Percentiles rank a stretch among this genome's conserved stretches.
Conservation (phyloP, 2,888 invertebrate genomes). For the Drymonia ruficornis region DNA sequence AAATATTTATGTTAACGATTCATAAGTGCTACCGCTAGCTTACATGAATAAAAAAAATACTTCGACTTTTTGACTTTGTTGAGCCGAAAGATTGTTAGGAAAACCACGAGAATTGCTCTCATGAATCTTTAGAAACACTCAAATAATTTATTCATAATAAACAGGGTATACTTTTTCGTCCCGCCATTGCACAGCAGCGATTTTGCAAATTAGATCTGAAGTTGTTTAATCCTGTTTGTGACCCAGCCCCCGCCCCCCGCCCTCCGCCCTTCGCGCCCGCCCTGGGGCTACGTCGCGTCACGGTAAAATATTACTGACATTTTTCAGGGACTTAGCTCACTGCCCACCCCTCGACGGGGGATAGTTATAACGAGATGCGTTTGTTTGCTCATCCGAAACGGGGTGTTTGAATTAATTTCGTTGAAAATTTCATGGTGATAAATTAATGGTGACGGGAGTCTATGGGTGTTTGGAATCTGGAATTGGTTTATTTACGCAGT, state of each 20-base stretch:
- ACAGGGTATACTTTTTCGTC: not conserved
- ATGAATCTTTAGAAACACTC: too few relatives aligned
- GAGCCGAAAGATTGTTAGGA: too few relatives aligned
- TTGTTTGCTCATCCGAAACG: conserved; percentile 29
- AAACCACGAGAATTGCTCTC: too few relatives aligned
- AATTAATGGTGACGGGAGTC: conserved; percentile 11
- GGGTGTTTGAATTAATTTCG: conserved; percentile 37
- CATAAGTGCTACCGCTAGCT: too few relatives aligned
- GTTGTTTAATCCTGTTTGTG: conserved; percentile 57
- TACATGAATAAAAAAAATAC: too few relatives aligned
- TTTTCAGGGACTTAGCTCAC: conserved; percentile 63
- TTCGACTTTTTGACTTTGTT: too few relatives aligned
- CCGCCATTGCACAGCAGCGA: not conserved
- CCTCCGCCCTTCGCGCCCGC: conserved; percentile 30
- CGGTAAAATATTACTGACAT: conserved; percentile 69
- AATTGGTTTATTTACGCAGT: not conserved
- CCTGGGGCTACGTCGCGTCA: conserved; percentile 42
- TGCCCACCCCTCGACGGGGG: conserved; percentile 36
- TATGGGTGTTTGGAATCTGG: not conserved
- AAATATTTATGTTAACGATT: too few relatives aligned
- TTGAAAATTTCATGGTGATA: conserved; percentile 30
- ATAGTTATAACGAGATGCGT: conserved; percentile 54
- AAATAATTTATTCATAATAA: not conserved
- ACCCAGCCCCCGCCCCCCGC: conserved; percentile 25
- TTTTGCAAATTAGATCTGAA: conserved; percentile 59